Percentiles rank a stretch among this genome's conserved stretches.
Conservation (phyloP, 2,888 invertebrate species). For the Brachypalpus laphriformis region DNA sequence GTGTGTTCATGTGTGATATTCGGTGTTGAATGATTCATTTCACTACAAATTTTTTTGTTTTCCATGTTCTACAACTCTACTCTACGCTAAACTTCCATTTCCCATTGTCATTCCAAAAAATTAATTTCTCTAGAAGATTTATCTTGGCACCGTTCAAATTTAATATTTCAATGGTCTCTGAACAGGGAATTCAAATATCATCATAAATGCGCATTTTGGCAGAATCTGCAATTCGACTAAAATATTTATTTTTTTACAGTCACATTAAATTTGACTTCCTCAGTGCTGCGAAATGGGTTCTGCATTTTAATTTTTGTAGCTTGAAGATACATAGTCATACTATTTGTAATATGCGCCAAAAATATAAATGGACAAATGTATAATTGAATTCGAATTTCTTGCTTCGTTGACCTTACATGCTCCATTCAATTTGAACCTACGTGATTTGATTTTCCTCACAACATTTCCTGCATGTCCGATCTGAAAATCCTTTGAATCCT, state of each 20-base stretch:
- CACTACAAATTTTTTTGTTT: no score
- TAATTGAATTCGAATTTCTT: slow-evolving; percentile 51
- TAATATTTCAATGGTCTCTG: background rate
- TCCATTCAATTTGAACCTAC: slow-evolving; percentile 30
- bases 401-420: slow-evolving; percentile 51
- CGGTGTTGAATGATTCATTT: no score
- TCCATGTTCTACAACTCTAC: no score
- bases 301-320: background rate
- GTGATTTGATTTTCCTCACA: slow-evolving; percentile 18
- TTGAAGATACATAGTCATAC: background rate
- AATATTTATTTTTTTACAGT: background rate
- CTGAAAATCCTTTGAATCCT: background rate
- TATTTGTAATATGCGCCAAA: slow-evolving; percentile 48
- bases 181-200: background rate
- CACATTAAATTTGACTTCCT: background rate
- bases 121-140: background rate
- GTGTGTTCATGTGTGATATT: no score
- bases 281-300: background rate
- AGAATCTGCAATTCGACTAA: background rate
- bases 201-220: background rate
- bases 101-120: background rate
- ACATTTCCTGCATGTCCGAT: slow-evolving; percentile 3
- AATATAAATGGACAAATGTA: slow-evolving; percentile 30
- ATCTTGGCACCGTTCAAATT: background rate
- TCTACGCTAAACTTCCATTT: no score